Evolutionary conservation across 2,797 vertebrate species (phyloP), one percentile per base, ranked within the genome.

Genomic region (Tympanoctomys barrerae): DNA sequence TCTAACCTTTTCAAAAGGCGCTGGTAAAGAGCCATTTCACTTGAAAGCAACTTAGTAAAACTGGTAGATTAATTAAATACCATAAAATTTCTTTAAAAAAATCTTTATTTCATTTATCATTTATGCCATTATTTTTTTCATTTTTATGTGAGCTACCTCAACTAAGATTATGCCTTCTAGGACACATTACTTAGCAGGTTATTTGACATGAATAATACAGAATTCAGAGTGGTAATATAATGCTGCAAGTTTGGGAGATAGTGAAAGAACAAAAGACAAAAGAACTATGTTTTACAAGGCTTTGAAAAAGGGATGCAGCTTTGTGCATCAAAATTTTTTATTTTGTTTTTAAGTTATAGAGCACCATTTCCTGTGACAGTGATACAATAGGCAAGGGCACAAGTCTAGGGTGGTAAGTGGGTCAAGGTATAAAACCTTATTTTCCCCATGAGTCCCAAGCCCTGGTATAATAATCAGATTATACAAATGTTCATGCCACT

Each of bases 1-100:
- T 98, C 97, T 98, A 98, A 98, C 98, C 98, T 98, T 98, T 98
- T 98, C 97, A 98, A 98, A 98, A 98, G 95, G 97, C 98, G 33
- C 97, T 97, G 98, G 98, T 98, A 98, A 98, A 98, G 98, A 98
- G 98, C 97, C 98, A 98, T 98, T 98, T 98, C 98, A 98, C 98
- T 98, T 98, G 98, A 98, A 99, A 98, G 98, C 98, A 98, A 98
- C 98, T 98, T 98, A 98, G 98, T 98, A 98, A 98, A 98, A 98
- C 98, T 98, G 97, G 98, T 98, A 98, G 98, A 98, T 98, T 98
- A 98, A 98, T 98, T 98, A 98, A 98, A 98, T 98, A 98, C 98
- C 98, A 97, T 98, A 98, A 98, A 98, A 97, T 98, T 98, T 98
- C 98, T 98, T 97, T 97, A 59, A 97, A 98, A 98, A 97, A 98